phyloP scores from a whole-genome alignment of 2,113 vertebrate species.

The Glaucidium brasilianum region DNA sequence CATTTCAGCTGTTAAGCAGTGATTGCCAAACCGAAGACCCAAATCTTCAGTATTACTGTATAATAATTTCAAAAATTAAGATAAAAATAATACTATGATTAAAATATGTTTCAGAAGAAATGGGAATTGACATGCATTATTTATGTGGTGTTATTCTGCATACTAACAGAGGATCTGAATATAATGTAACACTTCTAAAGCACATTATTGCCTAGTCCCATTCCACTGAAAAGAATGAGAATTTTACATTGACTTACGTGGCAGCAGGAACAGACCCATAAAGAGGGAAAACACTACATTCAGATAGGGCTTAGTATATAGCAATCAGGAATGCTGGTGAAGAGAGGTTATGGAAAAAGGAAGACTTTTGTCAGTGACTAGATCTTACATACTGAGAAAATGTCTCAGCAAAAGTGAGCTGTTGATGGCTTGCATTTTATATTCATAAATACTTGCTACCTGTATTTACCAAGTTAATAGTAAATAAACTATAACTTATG shows the following conservation, averaged over 20 bases:
- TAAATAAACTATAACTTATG: not conserved
- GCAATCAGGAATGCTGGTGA: not conserved
- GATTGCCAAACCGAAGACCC: not conserved
- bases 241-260: not conserved
- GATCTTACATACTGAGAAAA: not conserved
- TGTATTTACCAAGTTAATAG: not conserved
- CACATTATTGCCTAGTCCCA: not conserved
- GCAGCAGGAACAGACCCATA: not conserved
- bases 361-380: not conserved
- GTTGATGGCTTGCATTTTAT: conserved; percentile 1
- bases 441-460: not conserved
- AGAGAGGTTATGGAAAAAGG: not conserved
- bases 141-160: not conserved
- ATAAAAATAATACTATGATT: not conserved
- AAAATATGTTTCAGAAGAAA: not conserved
- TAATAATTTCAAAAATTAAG: not conserved
- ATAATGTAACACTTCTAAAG: not conserved
- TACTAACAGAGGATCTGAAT: not conserved
- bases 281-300: not conserved
- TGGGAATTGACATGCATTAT: not conserved
- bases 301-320: not conserved
- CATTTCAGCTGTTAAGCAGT: not conserved
- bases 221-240: not conserved
- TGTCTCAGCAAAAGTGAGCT: not conserved
- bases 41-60: conserved; percentile 5